Evolutionary conservation across 2,113 vertebrate species (phyloP).

Genomic region (Tauraco erythrolophus): DNA sequence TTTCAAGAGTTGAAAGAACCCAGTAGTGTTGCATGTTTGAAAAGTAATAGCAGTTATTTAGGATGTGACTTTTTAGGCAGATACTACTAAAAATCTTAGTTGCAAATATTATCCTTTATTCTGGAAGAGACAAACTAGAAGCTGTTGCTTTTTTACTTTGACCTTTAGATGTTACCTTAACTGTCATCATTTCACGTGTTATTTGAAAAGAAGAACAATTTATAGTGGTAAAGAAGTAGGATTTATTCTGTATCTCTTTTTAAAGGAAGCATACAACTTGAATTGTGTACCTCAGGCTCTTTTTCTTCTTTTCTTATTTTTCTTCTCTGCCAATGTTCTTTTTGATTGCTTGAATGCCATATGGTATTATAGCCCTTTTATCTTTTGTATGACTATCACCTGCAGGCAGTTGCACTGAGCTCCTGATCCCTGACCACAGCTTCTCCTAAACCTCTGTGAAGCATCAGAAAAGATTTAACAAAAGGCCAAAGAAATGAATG

Average conservation of each 20-base stretch:
- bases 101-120: background rate
- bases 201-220: background rate
- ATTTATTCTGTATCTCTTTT: background rate
- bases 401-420: slow-evolving; percentile 52
- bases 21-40: background rate
- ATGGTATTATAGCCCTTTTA: slow-evolving; percentile 27
- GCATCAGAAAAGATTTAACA: slow-evolving; percentile 41
- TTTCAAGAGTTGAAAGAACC: background rate
- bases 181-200: background rate
- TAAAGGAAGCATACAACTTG: background rate
- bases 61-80: background rate
- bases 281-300: background rate
- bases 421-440: slow-evolving; percentile 33
- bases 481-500: slow-evolving; percentile 37
- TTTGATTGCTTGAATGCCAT: slow-evolving; percentile 28
- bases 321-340: background rate
- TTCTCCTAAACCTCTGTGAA: slow-evolving; percentile 38
- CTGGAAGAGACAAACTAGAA: background rate
- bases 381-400: slow-evolving; percentile 54
- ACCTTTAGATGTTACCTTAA: background rate
- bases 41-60: background rate
- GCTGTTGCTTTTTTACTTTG: background rate
- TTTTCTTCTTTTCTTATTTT: background rate
- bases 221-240: background rate
- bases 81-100: background rate